Percentiles rank a stretch among this genome's conserved stretches.
These are phyloP conservation scores for Nerophis lumbriciformis DNA, from an alignment of 2,113 vertebrate species.

Conservation along the genomic window DNA sequence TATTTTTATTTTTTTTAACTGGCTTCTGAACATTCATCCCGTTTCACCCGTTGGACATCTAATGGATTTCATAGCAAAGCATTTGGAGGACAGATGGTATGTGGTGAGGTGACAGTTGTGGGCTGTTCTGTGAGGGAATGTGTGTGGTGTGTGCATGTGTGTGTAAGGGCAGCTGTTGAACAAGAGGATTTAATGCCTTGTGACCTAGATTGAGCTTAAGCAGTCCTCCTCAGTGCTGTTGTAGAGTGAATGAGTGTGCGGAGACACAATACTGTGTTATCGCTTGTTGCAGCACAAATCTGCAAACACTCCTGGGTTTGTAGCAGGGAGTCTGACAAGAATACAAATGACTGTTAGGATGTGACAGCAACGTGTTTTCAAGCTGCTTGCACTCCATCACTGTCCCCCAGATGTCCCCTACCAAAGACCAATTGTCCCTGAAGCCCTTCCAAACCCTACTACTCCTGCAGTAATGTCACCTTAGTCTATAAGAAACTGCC, in stretches of 20 bases:
- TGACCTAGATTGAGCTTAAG: conserved; percentile 59
- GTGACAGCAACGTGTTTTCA: conserved; percentile 15
- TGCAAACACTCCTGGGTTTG: conserved; percentile 5
- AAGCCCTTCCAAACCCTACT: background rate
- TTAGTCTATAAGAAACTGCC: no score
- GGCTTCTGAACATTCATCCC: conserved; percentile 37
- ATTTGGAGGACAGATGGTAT: conserved; percentile 70
- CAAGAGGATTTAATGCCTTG: conserved; percentile 64
- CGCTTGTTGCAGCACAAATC: conserved; percentile 10
- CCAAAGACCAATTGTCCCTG: conserved; percentile 36
- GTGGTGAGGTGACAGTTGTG: conserved; percentile 47
- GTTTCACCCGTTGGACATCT: conserved; percentile 50
- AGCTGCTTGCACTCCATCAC: conserved; percentile 36
- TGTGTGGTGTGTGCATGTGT: conserved; percentile 23
- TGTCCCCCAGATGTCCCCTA: conserved; percentile 42
- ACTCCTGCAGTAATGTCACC: background rate
- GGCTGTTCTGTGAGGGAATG: conserved; percentile 12
- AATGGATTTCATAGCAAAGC: conserved; percentile 61
- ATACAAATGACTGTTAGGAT: conserved; percentile 6
- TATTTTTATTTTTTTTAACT: conserved; percentile 12
- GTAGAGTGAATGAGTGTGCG: conserved; percentile 7
- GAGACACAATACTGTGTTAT: conserved; percentile 7
- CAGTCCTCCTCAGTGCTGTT: conserved; percentile 13
- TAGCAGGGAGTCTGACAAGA: conserved; percentile 11
- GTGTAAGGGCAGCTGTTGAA: conserved; percentile 46